Conservation (phyloP, 2,797 vertebrate genomes). For the Buceros bicornis region DNA sequence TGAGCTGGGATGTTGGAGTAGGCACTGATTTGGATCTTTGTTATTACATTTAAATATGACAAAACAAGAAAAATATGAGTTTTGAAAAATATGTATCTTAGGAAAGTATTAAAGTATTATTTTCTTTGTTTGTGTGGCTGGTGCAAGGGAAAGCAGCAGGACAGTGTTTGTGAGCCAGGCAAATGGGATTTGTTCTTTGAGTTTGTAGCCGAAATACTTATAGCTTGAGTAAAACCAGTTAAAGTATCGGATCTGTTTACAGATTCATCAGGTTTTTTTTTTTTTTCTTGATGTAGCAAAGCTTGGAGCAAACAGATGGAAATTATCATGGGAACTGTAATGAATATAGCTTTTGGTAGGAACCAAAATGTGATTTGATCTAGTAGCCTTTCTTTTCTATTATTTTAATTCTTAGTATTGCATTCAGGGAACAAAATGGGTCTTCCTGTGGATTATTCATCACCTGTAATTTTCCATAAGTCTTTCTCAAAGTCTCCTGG, state of each 20-base stretch:
- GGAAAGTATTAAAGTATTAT: not conserved
- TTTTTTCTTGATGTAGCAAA: not conserved
- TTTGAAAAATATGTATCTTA: not conserved
- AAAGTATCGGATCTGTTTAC: not conserved
- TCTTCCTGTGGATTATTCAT: slow-evolving; percentile 72
- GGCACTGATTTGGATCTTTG: not conserved
- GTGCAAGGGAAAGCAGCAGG: not conserved
- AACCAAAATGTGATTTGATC: slow-evolving; percentile 46
- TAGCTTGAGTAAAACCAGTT: not conserved
- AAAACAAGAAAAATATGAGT: not conserved
- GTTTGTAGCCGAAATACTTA: not conserved
- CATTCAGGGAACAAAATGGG: slow-evolving; percentile 54
- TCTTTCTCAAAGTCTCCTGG: slow-evolving; percentile 52
- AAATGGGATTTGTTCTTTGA: not conserved
- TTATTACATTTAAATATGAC: not conserved
- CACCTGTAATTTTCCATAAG: slow-evolving; percentile 73
- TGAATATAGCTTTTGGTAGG: slow-evolving; percentile 4
- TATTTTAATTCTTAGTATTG: slow-evolving; percentile 54
- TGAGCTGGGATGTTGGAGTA: not conserved
- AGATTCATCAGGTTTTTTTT: not conserved
- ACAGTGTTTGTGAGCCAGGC: not conserved
- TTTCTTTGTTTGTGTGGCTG: not conserved
- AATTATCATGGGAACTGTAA: not conserved
- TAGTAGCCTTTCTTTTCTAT: slow-evolving; percentile 48
- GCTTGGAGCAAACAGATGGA: slow-evolving; percentile 13